A percentile compares a stretch with the other conserved stretches of the same genome.
Conservation (phyloP, 2,888 invertebrate species). For the Eledona agricola region DNA sequence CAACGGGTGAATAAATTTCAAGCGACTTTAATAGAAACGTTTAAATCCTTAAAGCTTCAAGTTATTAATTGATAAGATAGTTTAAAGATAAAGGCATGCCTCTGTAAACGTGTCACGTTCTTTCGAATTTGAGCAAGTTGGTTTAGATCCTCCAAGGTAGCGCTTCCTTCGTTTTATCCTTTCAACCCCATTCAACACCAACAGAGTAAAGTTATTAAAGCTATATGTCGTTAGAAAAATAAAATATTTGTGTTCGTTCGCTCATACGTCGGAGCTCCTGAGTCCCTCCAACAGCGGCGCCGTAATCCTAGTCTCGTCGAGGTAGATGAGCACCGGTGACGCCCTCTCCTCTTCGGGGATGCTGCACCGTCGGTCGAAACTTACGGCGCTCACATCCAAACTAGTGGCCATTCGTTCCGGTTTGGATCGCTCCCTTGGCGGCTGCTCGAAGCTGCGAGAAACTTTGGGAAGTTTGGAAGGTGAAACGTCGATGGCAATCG, state of each 20-base stretch:
- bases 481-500: slow-evolving; percentile 33
- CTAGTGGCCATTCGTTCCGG: slow-evolving; percentile 58
- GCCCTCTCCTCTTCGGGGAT: slow-evolving; percentile 48
- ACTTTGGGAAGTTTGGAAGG: slow-evolving; percentile 43
- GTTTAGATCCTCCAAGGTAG: slow-evolving; percentile 4
- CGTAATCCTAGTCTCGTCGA: slow-evolving; percentile 58
- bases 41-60: slow-evolving; percentile 13
- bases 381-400: slow-evolving; percentile 52
- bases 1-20: too few relatives aligned
- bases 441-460: slow-evolving; percentile 59
- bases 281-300: slow-evolving; percentile 58
- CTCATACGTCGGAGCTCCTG: slow-evolving; percentile 59
- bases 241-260: too few relatives aligned
- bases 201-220: slow-evolving; percentile 32
- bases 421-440: slow-evolving; percentile 46
- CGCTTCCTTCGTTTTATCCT: slow-evolving; percentile 3
- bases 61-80: slow-evolving; percentile 13
- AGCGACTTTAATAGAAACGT: too few relatives aligned
- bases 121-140: slow-evolving; percentile 21
- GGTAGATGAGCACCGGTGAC: slow-evolving; percentile 51
- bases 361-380: slow-evolving; percentile 43
- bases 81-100: slow-evolving; percentile 20
- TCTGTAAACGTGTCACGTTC: slow-evolving; percentile 17
- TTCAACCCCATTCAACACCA: slow-evolving; percentile 29
- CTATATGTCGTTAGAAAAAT: slow-evolving; percentile 4